phyloP scores from a whole-genome alignment of 37 sponge, comb jelly and placozoan species.

The Haliclona indistincta region DNA sequence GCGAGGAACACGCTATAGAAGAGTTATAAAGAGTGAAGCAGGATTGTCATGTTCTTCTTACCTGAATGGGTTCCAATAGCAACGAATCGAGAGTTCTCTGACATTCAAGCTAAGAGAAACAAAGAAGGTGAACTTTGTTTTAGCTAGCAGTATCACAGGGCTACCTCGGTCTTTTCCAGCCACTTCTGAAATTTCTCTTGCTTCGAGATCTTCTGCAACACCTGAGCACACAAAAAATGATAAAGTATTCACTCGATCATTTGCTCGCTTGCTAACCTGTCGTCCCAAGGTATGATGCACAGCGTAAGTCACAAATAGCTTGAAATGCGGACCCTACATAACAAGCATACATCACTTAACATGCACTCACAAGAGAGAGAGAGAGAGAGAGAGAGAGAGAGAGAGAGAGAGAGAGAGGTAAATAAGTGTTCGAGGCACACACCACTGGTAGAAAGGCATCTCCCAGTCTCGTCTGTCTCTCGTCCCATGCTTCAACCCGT shows the following conservation, averaged over 20 bases:
- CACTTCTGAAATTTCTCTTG: constrained; percentile 69
- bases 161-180: constrained; percentile 60
- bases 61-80: constrained; percentile 72
- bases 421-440: no score
- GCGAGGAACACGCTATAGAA: constrained; percentile 64
- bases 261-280: no score
- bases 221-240: constrained; percentile 7
- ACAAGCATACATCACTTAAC: not conserved
- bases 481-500: constrained; percentile 80
- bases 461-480: constrained; percentile 56
- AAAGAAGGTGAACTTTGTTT: not conserved
- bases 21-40: not conserved
- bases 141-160: no score
- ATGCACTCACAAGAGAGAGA: not conserved
- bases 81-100: constrained; percentile 70
- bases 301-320: constrained; percentile 78
- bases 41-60: not conserved
- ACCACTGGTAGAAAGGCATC: constrained; percentile 83
- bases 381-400: not conserved
- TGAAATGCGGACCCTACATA: constrained; percentile 64
- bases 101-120: constrained; percentile 30
- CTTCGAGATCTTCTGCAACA: constrained; percentile 31
- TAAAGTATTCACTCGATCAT: no score
- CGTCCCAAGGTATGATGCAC: constrained; percentile 62
- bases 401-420: not conserved